Conservation (phyloP, 1,140 invertebrate species). For the Drosophila mayri region DNA sequence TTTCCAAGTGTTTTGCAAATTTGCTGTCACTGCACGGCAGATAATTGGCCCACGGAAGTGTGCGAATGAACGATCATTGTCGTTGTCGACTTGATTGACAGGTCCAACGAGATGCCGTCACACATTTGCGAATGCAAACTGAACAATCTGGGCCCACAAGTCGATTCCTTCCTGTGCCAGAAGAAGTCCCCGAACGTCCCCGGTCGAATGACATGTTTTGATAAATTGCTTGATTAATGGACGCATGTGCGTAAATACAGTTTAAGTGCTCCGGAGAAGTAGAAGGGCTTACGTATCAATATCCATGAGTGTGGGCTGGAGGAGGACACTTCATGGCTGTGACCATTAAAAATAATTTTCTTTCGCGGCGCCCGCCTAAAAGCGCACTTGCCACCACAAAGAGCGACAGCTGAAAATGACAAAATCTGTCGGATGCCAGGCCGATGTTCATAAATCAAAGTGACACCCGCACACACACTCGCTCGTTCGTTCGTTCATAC, state of each 20-base stretch:
- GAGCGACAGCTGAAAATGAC: slow-evolving; percentile 48
- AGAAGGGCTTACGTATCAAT: slow-evolving; percentile 61
- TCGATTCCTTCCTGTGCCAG: slow-evolving; percentile 36
- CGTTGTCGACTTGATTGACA: slow-evolving; percentile 25
- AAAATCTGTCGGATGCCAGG: slow-evolving; percentile 67
- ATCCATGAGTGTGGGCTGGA: slow-evolving; percentile 9
- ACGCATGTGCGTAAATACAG: slow-evolving; percentile 72
- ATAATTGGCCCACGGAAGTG: slow-evolving; percentile 39
- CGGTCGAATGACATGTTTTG: slow-evolving; percentile 69
- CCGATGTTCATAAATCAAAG: slow-evolving; percentile 76
- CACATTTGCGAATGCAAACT: slow-evolving; percentile 12
- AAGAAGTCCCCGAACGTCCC: slow-evolving; percentile 24
- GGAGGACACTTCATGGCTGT: slow-evolving; percentile 48
- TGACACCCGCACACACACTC: slow-evolving; percentile 39
- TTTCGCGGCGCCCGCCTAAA: slow-evolving; percentile 44
- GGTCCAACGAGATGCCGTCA: slow-evolving; percentile 31
- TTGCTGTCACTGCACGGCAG: slow-evolving; percentile 25
- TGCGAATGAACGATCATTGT: slow-evolving; percentile 29
- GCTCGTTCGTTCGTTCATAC: slow-evolving; percentile 3
- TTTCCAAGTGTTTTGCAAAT: not conserved
- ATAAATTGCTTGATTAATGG: slow-evolving; percentile 83
- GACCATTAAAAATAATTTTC: slow-evolving; percentile 77
- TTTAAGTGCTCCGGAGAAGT: slow-evolving; percentile 64
- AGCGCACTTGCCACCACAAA: slow-evolving; percentile 49
- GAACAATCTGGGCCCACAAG: slow-evolving; percentile 40